Percentiles rank a stretch among this genome's conserved stretches.
Evolutionary conservation across 2,888 invertebrate species (phyloP).

Genomic region (Plebejus melissa): DNA sequence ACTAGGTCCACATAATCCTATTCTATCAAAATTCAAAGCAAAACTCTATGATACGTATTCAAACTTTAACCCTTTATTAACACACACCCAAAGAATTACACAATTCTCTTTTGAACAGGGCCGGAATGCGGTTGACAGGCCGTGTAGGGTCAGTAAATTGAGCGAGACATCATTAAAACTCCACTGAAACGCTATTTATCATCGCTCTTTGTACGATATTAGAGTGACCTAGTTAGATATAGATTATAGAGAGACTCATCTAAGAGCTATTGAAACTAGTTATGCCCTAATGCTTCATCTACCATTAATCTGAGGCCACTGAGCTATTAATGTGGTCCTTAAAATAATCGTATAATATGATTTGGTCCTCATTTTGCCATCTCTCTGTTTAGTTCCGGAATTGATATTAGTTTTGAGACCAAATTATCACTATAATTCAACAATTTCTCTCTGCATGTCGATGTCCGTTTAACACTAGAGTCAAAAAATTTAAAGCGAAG

Average conservation of each 20-base stretch:
- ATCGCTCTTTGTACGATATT: conserved; percentile 6
- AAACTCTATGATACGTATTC: not conserved
- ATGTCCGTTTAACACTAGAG: no score
- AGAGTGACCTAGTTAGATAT: not conserved
- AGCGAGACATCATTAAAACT: conserved; percentile 18
- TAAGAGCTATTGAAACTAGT: not conserved
- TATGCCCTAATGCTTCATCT: no score
- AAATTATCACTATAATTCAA: no score
- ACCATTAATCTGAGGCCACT: no score
- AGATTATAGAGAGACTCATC: not conserved
- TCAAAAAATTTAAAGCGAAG: no score
- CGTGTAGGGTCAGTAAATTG: conserved; percentile 14
- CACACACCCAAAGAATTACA: not conserved
- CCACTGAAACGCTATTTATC: conserved; percentile 8
- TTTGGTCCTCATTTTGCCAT: no score
- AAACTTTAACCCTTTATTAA: conserved; percentile 20
- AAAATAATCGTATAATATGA: no score
- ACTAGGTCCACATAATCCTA: not conserved
- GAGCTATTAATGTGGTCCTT: no score
- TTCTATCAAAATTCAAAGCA: not conserved
- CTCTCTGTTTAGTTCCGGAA: not conserved
- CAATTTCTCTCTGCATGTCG: no score
- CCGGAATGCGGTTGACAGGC: conserved; percentile 3
- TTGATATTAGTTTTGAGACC: no score
- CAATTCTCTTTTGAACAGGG: conserved; percentile 1